Evolutionary conservation across 2,888 invertebrate genomes (phyloP).

Genomic region (Tenthredo livida): DNA sequence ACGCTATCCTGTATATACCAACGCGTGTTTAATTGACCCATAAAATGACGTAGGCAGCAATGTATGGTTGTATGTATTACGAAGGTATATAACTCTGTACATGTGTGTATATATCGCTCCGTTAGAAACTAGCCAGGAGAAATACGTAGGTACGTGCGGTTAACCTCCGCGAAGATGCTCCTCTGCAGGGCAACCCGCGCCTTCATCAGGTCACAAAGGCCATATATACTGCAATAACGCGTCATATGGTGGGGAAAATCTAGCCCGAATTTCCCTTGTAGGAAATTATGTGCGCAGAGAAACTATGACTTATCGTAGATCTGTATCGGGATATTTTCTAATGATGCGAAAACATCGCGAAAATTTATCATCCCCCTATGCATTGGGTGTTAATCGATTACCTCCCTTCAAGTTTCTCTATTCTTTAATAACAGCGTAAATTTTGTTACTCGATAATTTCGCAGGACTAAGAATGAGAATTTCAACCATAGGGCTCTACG

Average conservation of each 20-base stretch:
- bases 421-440: too few relatives aligned
- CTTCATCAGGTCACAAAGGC: conserved; percentile 17
- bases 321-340: too few relatives aligned
- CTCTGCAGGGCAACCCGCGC: neutral
- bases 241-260: neutral
- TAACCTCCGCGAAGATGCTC: conserved; percentile 38
- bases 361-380: too few relatives aligned
- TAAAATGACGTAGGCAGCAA: conserved; percentile 40
- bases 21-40: conserved; percentile 50
- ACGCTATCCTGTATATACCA: neutral
- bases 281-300: neutral
- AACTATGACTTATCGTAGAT: too few relatives aligned
- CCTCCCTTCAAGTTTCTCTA: too few relatives aligned
- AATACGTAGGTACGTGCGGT: conserved; percentile 29
- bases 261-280: conserved; percentile 8
- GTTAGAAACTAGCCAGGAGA: conserved; percentile 17
- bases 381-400: too few relatives aligned
- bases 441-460: neutral
- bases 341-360: too few relatives aligned
- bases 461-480: neutral
- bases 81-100: neutral
- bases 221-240: neutral
- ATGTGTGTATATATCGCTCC: conserved; percentile 15
- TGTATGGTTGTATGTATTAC: neutral
- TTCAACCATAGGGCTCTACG: neutral